Percentiles rank a stretch among this genome's conserved stretches.
phyloP scores from a whole-genome alignment of 2,888 invertebrate genomes.

The Diplazon laetatorius region DNA sequence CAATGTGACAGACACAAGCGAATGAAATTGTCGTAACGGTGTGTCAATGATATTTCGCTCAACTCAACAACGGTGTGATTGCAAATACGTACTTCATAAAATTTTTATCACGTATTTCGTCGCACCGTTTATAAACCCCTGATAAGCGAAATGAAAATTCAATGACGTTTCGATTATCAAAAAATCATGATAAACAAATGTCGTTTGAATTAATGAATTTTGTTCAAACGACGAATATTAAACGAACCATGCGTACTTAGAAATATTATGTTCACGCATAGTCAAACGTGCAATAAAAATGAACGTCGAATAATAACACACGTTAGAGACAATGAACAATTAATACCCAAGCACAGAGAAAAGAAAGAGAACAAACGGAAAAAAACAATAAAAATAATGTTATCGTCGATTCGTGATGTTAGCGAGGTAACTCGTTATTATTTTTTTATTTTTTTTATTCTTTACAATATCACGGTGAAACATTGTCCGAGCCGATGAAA shows the following conservation, averaged over 20 bases:
- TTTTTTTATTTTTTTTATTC: too few relatives aligned
- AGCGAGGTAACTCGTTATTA: slow-evolving; percentile 12
- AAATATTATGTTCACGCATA: slow-evolving; percentile 61
- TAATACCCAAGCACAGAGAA: slow-evolving; percentile 9
- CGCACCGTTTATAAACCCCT: slow-evolving; percentile 51
- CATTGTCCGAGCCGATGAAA: slow-evolving; percentile 39
- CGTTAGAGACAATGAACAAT: slow-evolving; percentile 21
- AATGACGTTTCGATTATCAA: slow-evolving; percentile 3
- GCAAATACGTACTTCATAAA: slow-evolving; percentile 60
- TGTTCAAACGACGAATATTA: slow-evolving; percentile 17
- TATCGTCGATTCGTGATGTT: slow-evolving; percentile 19
- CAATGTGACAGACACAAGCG: not conserved
- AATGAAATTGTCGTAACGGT: not conserved
- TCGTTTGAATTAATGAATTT: too few relatives aligned
- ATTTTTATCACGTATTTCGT: slow-evolving; percentile 57
- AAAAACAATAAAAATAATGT: slow-evolving; percentile 4
- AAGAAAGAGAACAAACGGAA: slow-evolving; percentile 1
- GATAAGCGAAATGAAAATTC: slow-evolving; percentile 27
- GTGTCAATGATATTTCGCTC: not conserved
- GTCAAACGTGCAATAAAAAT: slow-evolving; percentile 40
- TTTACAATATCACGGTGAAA: slow-evolving; percentile 48
- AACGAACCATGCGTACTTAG: slow-evolving; percentile 62
- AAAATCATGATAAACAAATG: not conserved
- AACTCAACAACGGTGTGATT: slow-evolving; percentile 44
- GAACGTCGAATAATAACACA: not conserved